Conservation (phyloP, 1,140 invertebrate genomes). For the Druon quercuslanigerum region DNA sequence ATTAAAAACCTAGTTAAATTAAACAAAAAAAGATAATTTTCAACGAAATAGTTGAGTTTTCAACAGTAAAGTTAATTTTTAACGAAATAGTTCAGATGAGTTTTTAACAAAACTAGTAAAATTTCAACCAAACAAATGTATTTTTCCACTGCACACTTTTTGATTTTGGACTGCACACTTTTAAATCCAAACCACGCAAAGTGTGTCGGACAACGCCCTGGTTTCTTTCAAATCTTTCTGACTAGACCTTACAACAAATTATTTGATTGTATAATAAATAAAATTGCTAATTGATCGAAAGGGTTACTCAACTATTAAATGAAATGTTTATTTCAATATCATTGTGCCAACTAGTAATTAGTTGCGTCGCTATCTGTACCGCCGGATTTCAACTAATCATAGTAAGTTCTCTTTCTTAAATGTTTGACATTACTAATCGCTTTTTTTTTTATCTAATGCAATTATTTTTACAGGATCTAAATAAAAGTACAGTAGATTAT, state of each 20-base stretch:
- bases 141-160: too few relatives aligned
- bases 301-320: neutral
- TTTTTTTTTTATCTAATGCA: neutral
- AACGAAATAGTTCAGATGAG: too few relatives aligned
- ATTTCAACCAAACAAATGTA: too few relatives aligned
- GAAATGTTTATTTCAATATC: neutral
- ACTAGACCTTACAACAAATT: neutral
- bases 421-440: neutral
- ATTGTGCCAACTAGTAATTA: neutral
- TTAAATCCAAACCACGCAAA: too few relatives aligned
- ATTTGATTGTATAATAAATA: neutral
- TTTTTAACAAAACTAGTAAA: too few relatives aligned
- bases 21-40: too few relatives aligned
- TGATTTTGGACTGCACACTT: too few relatives aligned
- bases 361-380: neutral
- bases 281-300: neutral
- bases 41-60: too few relatives aligned
- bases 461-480: neutral
- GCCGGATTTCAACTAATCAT: constrained; percentile 15
- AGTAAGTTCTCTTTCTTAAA: neutral
- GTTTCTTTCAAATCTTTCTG: too few relatives aligned
- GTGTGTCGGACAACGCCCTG: too few relatives aligned
- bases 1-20: too few relatives aligned
- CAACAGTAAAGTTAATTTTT: too few relatives aligned
- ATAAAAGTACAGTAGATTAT: neutral